These are phyloP conservation scores for Yponomeuta sedellus DNA, from an alignment of 2,888 invertebrate genomes.

Conservation along the genomic window DNA sequence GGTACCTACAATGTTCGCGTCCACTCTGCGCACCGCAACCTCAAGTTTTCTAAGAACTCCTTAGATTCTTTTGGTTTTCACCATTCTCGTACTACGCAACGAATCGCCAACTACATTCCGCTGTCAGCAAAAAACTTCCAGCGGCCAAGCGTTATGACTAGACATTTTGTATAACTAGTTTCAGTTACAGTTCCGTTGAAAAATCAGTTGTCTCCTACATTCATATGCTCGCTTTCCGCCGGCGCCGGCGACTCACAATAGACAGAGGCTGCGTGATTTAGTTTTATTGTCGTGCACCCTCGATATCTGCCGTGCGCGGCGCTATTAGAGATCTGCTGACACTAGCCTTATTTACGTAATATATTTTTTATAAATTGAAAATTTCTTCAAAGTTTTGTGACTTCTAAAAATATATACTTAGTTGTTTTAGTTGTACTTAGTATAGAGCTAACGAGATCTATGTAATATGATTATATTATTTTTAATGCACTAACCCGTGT, in stretches of 20 bases:
- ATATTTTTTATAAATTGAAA: background rate
- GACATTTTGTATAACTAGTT: constrained; percentile 25
- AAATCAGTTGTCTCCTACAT: constrained; percentile 64
- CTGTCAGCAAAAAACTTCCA: constrained; percentile 15
- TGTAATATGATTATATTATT: no score
- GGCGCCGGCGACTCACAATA: constrained; percentile 69
- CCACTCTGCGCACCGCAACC: background rate
- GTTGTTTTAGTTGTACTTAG: no score
- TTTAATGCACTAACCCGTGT: no score
- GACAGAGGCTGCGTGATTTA: constrained; percentile 67
- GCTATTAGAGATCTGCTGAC: background rate
- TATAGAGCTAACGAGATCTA: no score
- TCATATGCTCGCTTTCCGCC: constrained; percentile 70
- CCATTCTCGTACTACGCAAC: background rate
- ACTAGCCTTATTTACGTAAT: background rate
- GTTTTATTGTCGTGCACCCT: constrained; percentile 74
- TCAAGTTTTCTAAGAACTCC: background rate
- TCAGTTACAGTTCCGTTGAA: constrained; percentile 49
- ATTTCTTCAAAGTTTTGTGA: background rate
- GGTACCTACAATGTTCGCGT: background rate
- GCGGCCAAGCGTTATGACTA: constrained; percentile 5
- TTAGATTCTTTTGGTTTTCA: background rate
- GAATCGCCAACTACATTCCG: background rate
- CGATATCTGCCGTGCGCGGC: constrained; percentile 28
- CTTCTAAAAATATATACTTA: no score